Evolutionary conservation across 2,113 vertebrate species (phyloP).

Genomic region (Panthera leo): DNA sequence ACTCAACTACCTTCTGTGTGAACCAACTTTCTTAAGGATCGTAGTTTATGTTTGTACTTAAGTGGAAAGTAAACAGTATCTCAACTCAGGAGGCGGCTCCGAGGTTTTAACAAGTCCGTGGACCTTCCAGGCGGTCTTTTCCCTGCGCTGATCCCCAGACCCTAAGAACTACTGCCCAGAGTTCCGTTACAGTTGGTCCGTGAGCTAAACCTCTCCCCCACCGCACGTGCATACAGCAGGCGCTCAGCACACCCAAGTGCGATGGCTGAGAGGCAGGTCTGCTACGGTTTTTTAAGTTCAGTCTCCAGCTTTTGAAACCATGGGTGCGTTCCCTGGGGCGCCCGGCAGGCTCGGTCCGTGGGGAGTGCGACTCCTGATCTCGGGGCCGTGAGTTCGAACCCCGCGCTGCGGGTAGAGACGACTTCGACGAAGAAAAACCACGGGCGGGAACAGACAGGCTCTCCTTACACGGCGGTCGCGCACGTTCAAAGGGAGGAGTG

Average conservation of each 20-base stretch:
- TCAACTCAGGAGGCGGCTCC: neutral
- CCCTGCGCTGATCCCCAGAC: neutral
- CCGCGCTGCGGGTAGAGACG: neutral
- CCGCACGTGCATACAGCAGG: no score
- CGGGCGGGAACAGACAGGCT: neutral
- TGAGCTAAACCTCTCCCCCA: no score
- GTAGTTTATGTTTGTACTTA: neutral
- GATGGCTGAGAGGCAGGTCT: no score
- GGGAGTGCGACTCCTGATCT: neutral
- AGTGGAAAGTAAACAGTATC: neutral
- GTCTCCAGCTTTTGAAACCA: neutral
- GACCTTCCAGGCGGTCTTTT: neutral
- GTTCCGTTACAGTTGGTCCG: no score
- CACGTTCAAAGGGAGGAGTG: neutral
- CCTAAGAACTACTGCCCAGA: no score
- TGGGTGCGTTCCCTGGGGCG: fast-evolving
- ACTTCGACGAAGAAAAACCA: neutral
- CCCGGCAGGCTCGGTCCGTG: neutral
- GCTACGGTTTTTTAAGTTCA: no score
- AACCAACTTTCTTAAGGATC: neutral
- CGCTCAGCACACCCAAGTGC: no score
- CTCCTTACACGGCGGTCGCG: neutral
- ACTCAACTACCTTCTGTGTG: neutral
- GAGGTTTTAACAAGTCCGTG: neutral
- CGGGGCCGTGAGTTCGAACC: neutral